Evolutionary conservation across 2,888 invertebrate genomes (phyloP), one percentile per base, ranked within the genome.

Genomic region (Autographa gamma): DNA sequence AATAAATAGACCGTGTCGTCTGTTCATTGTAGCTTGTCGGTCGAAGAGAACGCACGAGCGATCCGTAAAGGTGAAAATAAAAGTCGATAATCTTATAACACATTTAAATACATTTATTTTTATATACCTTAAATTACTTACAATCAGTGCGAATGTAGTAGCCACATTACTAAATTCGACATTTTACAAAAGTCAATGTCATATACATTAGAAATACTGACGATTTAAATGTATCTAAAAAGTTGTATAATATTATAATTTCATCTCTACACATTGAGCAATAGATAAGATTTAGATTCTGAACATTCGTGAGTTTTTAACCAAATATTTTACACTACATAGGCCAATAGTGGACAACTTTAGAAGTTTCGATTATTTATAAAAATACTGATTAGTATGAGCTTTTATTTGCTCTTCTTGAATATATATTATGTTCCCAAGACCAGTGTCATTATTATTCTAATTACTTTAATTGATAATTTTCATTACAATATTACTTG

Each of bases 111-210:
- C 62, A 72, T 80, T 80, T 62, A 64, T 73, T 59, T 63, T 63
- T 32, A 80, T 69, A 71, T 74, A 72, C 54, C 80, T 60, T 76
- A 69, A 25, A 52, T 59, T 63, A 70, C 60, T 67, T 71, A 79
- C 64, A 79, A 72, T 74, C 72, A 76, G 68, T 71, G 68, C 68
- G 48, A 70, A 81, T 72, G 74, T 77, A 76, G 83, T 81, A 82
- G 81, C 79, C 83, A 83, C 79, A 73, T 71, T 63, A 67, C 71
- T 54, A 59, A 68, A 59, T 38, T 60, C n/a, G 63, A 73, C 52
- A 74, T 65, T 69, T 67, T 61, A 38, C 38, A 69, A 60, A 72
- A 60, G 48, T 63, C 67, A 69, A 73, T 60, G 41, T 74, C 60
- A 52, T 48, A 38, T 62, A 60, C 63, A 76, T 62, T 60, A 76